These are phyloP conservation scores for Melitaea cinxia DNA, from an alignment of 1,140 invertebrate species.

Conservation along the genomic window DNA sequence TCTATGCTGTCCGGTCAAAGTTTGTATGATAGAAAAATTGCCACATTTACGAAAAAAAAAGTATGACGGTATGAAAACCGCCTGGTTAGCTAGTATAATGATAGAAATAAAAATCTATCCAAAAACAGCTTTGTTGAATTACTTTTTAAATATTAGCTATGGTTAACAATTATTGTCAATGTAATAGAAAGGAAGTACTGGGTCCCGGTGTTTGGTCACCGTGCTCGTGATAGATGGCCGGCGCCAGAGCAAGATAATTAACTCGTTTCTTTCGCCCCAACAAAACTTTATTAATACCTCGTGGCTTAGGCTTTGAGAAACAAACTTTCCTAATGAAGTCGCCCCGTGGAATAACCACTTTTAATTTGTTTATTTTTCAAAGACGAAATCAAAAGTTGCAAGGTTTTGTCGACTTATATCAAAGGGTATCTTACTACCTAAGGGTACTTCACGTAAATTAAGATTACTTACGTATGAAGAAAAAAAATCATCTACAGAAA, in stretches of 20 bases:
- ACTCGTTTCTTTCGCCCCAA: constrained; percentile 75
- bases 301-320: constrained; percentile 75
- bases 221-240: constrained; percentile 53
- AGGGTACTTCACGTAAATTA: not conserved
- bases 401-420: constrained; percentile 14
- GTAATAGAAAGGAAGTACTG: not conserved
- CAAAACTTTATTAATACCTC: constrained; percentile 80
- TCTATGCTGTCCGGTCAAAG: too few relatives aligned
- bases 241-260: constrained; percentile 68
- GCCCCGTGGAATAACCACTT: constrained; percentile 70
- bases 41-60: too few relatives aligned
- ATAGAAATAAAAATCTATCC: too few relatives aligned
- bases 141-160: too few relatives aligned
- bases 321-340: constrained; percentile 81
- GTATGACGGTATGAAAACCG: too few relatives aligned
- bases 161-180: not conserved
- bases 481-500: not conserved
- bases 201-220: not conserved
- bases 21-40: too few relatives aligned
- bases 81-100: too few relatives aligned
- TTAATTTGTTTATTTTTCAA: constrained; percentile 76
- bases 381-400: constrained; percentile 50
- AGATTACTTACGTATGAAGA: not conserved
- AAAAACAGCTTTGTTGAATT: too few relatives aligned
- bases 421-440: too few relatives aligned